phyloP scores from a whole-genome alignment of 2,888 invertebrate genomes.

The Mellilla xanthometata region DNA sequence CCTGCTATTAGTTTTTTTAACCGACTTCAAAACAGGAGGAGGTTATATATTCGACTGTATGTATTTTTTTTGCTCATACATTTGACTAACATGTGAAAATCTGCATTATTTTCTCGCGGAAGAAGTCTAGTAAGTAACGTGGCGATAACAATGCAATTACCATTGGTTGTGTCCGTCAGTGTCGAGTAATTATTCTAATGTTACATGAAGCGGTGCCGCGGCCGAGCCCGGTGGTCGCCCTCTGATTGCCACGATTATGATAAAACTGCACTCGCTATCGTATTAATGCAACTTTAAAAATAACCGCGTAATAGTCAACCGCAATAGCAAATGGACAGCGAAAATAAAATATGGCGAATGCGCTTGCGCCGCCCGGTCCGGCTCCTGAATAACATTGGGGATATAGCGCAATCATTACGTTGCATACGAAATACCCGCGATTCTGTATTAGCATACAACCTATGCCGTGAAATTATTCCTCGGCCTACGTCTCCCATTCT shows the following conservation, averaged over 20 bases:
- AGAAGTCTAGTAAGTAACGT: too few relatives aligned
- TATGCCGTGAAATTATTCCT: conserved; percentile 42
- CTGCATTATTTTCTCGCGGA: too few relatives aligned
- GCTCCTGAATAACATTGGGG: conserved; percentile 53
- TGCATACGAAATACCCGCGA: conserved; percentile 36
- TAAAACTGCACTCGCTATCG: conserved; percentile 55
- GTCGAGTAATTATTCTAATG: conserved; percentile 46
- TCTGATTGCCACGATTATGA: conserved; percentile 60
- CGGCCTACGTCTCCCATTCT: conserved; percentile 35
- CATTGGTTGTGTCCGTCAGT: background rate
- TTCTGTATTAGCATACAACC: conserved; percentile 49
- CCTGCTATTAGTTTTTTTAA: too few relatives aligned
- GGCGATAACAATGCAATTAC: background rate
- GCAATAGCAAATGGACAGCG: conserved; percentile 53
- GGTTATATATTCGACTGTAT: too few relatives aligned
- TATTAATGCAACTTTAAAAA: conserved; percentile 57
- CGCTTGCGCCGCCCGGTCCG: conserved; percentile 36
- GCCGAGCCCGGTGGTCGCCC: conserved; percentile 51
- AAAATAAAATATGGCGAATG: conserved; percentile 59
- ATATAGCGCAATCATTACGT: conserved; percentile 49
- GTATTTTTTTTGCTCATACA: too few relatives aligned
- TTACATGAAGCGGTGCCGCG: conserved; percentile 41
- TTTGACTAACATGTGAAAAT: too few relatives aligned
- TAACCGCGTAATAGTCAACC: conserved; percentile 57
- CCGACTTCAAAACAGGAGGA: too few relatives aligned